phyloP scores from a whole-genome alignment of 2,113 vertebrate species.

The Lasiurus borealis region DNA sequence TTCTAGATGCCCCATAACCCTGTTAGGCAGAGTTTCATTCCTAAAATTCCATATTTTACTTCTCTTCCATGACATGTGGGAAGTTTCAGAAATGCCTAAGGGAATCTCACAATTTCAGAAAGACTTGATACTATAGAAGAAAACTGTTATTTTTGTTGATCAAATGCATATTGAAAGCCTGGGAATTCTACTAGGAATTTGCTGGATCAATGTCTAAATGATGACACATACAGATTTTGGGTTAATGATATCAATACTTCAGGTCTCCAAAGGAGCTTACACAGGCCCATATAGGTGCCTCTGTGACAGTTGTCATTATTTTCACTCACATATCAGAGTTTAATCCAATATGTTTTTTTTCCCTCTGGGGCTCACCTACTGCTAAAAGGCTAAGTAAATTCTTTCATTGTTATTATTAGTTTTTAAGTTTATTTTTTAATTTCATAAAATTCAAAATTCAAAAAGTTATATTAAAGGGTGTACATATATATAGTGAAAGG shows the following conservation, averaged over 20 bases:
- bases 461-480: constrained; percentile 5
- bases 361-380: background rate
- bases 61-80: constrained; percentile 55
- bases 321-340: background rate
- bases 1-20: constrained; percentile 77
- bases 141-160: constrained; percentile 56
- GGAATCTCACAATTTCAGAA: constrained; percentile 73
- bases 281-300: background rate
- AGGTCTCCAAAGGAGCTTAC: background rate
- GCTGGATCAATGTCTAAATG: background rate
- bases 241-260: background rate
- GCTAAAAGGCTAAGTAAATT: constrained; percentile 52
- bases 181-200: constrained; percentile 29
- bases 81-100: constrained; percentile 63
- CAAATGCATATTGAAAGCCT: background rate
- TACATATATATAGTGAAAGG: background rate
- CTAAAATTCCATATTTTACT: constrained; percentile 74
- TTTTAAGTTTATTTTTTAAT: constrained; percentile 49
- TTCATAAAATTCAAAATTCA: constrained; percentile 41
- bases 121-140: constrained; percentile 43
- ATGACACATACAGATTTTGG: background rate
- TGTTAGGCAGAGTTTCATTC: constrained; percentile 69
- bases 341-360: constrained; percentile 17
- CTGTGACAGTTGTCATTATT: constrained; percentile 12
- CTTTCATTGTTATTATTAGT: constrained; percentile 11